These are phyloP conservation scores for Colletes collaris DNA, from an alignment of 2,888 invertebrate genomes.

Conservation along the genomic window DNA sequence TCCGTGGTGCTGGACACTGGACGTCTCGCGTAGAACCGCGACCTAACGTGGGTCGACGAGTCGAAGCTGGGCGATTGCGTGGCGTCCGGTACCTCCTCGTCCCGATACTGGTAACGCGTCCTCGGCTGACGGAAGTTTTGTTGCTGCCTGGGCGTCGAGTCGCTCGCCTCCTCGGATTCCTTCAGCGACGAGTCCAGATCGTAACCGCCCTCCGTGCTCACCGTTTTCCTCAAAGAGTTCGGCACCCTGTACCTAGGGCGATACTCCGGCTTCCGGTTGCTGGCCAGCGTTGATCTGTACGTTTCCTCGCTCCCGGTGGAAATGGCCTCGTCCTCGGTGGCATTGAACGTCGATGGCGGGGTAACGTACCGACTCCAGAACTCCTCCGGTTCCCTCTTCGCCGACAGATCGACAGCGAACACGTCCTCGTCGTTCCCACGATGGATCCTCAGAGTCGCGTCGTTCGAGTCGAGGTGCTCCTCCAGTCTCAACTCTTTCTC, in stretches of 20 bases:
- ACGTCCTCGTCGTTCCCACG: background rate
- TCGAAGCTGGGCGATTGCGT: conserved; percentile 37
- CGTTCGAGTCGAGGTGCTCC: conserved; percentile 7
- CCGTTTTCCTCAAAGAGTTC: conserved; percentile 44
- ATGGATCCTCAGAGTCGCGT: conserved; percentile 26
- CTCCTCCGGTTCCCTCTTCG: conserved; percentile 37
- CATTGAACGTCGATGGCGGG: background rate
- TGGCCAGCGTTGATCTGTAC: background rate
- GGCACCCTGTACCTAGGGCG: conserved; percentile 65
- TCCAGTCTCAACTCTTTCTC: background rate
- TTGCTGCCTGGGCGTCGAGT: conserved; percentile 41
- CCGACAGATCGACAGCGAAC: background rate
- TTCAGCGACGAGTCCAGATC: conserved; percentile 59
- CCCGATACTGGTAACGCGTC: conserved; percentile 56
- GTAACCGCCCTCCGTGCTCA: conserved; percentile 20
- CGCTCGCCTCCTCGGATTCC: conserved; percentile 59
- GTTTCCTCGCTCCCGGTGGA: conserved; percentile 4
- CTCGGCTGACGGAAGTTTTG: conserved; percentile 64
- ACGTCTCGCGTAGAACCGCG: conserved; percentile 72
- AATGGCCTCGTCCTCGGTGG: conserved; percentile 1
- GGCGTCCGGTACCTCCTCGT: conserved; percentile 21
- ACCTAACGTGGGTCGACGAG: conserved; percentile 41
- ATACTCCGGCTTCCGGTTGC: conserved; percentile 51
- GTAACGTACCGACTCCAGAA: conserved; percentile 71
- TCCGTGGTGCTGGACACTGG: conserved; percentile 72